These are phyloP conservation scores for Chironomus tepperi DNA, from an alignment of 1,140 invertebrate genomes.

Conservation along the genomic window DNA sequence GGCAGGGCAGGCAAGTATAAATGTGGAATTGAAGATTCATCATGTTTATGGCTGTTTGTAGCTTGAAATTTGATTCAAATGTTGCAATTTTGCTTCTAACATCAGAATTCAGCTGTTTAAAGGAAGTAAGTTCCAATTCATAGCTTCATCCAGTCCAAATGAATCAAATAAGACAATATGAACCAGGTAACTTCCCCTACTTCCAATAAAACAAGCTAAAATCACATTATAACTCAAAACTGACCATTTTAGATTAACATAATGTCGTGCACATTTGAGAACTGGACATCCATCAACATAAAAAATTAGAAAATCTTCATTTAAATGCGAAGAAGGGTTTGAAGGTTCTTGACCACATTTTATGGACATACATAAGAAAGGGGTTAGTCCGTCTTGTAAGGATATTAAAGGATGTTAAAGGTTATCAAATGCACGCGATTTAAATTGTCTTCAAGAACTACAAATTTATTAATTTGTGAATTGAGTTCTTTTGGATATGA, in stretches of 20 bases:
- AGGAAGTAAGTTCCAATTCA: too few species aligned
- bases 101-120: too few species aligned
- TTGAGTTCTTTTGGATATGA: not conserved
- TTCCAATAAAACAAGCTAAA: too few species aligned
- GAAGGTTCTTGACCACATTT: not conserved
- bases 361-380: not conserved
- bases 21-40: too few species aligned
- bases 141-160: too few species aligned
- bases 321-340: not conserved
- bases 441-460: conserved; percentile 10
- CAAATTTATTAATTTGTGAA: conserved; percentile 19
- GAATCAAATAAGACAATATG: too few species aligned
- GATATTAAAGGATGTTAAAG: conserved; percentile 18
- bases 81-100: too few species aligned
- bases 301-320: too few species aligned
- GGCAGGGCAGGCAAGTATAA: not conserved
- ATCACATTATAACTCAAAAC: not conserved
- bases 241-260: conserved; percentile 9
- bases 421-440: conserved; percentile 15
- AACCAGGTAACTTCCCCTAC: too few species aligned
- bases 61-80: too few species aligned
- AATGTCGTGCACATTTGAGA: not conserved
- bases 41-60: too few species aligned
- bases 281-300: not conserved
- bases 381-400: not conserved